phyloP scores from a whole-genome alignment of 2,113 vertebrate genomes.

The Trinectes maculatus region DNA sequence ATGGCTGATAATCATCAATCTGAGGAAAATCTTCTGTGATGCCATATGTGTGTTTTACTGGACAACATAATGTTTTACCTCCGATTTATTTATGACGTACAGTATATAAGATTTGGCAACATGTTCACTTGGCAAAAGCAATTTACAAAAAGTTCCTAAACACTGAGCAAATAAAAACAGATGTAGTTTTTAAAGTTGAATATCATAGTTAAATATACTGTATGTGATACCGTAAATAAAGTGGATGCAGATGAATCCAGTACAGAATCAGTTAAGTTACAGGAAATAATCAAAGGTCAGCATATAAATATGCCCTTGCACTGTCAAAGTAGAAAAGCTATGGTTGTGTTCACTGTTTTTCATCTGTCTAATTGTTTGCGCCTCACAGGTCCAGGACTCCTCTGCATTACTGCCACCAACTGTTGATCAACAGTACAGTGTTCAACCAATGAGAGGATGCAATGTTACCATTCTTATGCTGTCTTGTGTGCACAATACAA shows the following conservation, averaged over 20 bases:
- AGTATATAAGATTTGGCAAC: background rate
- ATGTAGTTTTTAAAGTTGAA: background rate
- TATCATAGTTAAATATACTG: too few relatives aligned
- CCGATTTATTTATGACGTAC: slow-evolving; percentile 2
- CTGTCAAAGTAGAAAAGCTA: too few relatives aligned
- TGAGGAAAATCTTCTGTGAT: background rate
- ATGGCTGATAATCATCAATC: background rate
- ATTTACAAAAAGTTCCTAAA: background rate
- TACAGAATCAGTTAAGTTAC: too few relatives aligned
- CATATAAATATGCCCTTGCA: too few relatives aligned
- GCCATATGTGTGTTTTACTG: background rate
- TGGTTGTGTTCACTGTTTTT: too few relatives aligned
- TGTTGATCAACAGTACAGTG: background rate
- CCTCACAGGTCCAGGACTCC: too few relatives aligned
- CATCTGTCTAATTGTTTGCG: too few relatives aligned
- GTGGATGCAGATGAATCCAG: too few relatives aligned
- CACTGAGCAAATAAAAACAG: background rate
- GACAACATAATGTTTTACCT: background rate
- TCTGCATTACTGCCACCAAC: background rate
- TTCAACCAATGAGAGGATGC: background rate
- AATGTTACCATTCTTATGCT: too few relatives aligned
- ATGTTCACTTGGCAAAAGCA: background rate
- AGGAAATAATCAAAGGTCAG: too few relatives aligned
- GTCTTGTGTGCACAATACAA: too few relatives aligned
- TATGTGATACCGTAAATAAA: too few relatives aligned